Conservation (phyloP, 2,113 vertebrate species). For the Siniperca chuatsi region DNA sequence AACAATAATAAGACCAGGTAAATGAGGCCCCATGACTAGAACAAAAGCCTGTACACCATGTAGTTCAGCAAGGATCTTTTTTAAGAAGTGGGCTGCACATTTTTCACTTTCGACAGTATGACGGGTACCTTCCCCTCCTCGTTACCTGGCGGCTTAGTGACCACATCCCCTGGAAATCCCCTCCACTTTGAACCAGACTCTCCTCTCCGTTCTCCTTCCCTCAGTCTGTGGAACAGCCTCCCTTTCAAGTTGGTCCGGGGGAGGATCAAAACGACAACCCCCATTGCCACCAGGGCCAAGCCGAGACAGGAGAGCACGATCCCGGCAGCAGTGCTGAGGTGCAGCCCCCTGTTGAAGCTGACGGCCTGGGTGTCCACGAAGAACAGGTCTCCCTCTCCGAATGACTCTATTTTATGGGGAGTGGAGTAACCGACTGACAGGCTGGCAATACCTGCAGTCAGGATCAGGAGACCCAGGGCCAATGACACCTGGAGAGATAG, state of each 20-base stretch:
- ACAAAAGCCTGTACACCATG: conserved; percentile 11
- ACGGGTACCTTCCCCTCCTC: conserved; percentile 89
- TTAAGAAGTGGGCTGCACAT: conserved; percentile 87
- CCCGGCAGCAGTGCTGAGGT: conserved; percentile 88
- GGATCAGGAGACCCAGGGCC: conserved; percentile 88
- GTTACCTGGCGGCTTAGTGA: conserved; percentile 88
- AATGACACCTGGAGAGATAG: conserved; percentile 88
- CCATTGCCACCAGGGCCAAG: conserved; percentile 85
- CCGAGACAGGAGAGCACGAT: conserved; percentile 91
- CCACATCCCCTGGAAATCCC: conserved; percentile 72
- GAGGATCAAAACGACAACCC: conserved; percentile 88
- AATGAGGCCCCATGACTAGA: conserved; percentile 35
- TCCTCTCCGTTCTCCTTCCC: conserved; percentile 39
- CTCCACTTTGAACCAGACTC: conserved; percentile 44
- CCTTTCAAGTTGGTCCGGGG: conserved; percentile 88
- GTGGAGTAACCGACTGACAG: conserved; percentile 88
- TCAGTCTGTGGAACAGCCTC: conserved; percentile 77
- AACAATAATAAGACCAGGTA: neutral
- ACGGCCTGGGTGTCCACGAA: conserved; percentile 91
- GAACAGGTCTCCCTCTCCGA: conserved; percentile 92
- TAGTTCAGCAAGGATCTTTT: conserved; percentile 15
- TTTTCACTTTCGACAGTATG: conserved; percentile 90
- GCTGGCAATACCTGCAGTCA: conserved; percentile 77
- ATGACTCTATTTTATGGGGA: conserved; percentile 92
- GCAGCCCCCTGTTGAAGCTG: conserved; percentile 90